Evolutionary conservation across 1,140 invertebrate genomes (phyloP).

Genomic region (Listronotus oregonensis): DNA sequence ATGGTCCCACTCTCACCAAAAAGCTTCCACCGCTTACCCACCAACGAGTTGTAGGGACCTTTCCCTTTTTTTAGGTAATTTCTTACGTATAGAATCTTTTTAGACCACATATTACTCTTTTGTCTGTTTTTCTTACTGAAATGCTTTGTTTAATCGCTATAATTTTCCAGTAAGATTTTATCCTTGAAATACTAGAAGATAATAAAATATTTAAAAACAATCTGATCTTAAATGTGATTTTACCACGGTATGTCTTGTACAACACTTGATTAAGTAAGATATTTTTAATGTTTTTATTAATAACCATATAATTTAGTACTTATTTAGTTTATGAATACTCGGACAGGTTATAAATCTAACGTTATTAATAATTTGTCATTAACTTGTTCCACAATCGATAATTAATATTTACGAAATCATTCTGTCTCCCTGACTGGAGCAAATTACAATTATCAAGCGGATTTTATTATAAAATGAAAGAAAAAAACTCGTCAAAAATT

Average conservation of each 20-base stretch:
- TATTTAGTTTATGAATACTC: conserved; percentile 16
- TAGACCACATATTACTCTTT: no score
- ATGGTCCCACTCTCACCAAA: no score
- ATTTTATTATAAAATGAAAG: conserved; percentile 19
- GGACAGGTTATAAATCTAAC: conserved; percentile 12
- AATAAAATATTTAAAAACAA: not conserved
- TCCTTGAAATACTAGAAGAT: not conserved
- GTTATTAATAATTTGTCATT: conserved; percentile 28
- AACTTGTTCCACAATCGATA: conserved; percentile 20
- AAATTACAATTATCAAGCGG: conserved; percentile 12
- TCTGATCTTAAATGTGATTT: conserved; percentile 9
- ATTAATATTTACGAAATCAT: conserved; percentile 19
- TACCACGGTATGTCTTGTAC: conserved; percentile 10
- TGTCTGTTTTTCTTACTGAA: no score
- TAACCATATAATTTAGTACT: conserved; percentile 17
- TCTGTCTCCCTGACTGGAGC: conserved; percentile 16
- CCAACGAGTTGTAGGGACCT: no score
- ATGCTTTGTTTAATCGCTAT: no score
- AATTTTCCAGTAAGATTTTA: not conserved
- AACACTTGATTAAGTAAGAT: conserved; percentile 9
- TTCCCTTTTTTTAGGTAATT: no score
- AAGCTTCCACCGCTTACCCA: no score
- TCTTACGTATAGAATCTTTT: no score
- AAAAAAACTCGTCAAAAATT: conserved; percentile 37
- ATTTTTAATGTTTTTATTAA: conserved; percentile 2